Base-by-base conservation (phyloP, 2,888 invertebrate species). In the Polietes domitor region DNA sequence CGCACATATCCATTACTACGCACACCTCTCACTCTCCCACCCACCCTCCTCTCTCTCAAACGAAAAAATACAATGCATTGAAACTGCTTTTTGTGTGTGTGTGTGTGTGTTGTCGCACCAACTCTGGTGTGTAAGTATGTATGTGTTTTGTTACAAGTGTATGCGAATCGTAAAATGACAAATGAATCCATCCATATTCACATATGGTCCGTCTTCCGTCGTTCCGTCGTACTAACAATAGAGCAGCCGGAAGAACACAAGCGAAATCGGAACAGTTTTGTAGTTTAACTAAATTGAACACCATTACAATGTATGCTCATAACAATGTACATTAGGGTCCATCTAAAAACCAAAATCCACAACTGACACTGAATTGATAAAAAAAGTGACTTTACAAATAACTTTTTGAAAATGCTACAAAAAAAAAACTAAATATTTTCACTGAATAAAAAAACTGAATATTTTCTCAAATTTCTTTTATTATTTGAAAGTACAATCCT, bases 121-220 rank as follows among this genome's bases (percentile, higher is more conserved):
- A 12, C 17, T 19, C 12, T 50, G 12, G 19, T 50, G 17, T 55
- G 10, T 19, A 2, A 37, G 53, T 37, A 2, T 43, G 61, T 28
- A 6, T 7, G n/a, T 2, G 24, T 24, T 3, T 50, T 26, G 17
- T n/a, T 32, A 32, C 63, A 32, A 17, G 17, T 65, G 65, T 68
- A 68, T 43, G 68, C 21, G 21, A 79, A 17, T 76, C 78, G 73
- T 75, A 21, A 77, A 80, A 83, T 83, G 83, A 78, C 80, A 80
- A 77, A 80, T 80, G 77, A 83, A 83, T 80, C 68, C 68, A 21
- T 24, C 53, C 71, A 76, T 81, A 72, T 73, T 37, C 65, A 81
- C 78, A 81, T 84, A 79, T 83, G 80, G 78, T 78, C n/a, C n/a
- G n/a, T n/a, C n/a, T n/a, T n/a, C n/a, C n/a, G n/a, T n/a, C n/a